These are phyloP conservation scores for Halyomorpha halys DNA, from an alignment of 1,140 invertebrate species.

Conservation along the genomic window DNA sequence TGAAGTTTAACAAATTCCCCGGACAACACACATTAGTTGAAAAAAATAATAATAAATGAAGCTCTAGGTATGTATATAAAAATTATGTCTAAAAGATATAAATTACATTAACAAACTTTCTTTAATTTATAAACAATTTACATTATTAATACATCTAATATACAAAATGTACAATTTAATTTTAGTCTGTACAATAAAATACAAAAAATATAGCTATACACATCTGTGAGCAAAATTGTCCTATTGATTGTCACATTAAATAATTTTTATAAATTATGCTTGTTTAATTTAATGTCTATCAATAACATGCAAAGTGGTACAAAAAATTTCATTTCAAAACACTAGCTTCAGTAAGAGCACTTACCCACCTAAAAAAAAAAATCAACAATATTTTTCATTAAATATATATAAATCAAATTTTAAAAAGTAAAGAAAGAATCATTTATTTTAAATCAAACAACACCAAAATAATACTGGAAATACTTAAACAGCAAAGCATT, in stretches of 20 bases:
- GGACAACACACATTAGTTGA: no score
- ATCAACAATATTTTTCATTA: slow-evolving; percentile 22
- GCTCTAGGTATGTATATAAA: no score
- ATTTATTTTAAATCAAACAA: neutral
- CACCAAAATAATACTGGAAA: neutral
- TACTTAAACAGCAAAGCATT: neutral
- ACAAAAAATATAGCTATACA: no score
- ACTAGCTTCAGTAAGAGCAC: slow-evolving; percentile 33
- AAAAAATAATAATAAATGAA: no score
- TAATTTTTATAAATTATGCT: neutral
- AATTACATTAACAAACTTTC: no score
- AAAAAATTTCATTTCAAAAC: slow-evolving; percentile 28
- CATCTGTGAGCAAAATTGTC: no score
- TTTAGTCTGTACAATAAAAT: no score
- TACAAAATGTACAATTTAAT: no score
- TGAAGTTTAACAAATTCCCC: no score
- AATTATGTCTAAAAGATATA: no score
- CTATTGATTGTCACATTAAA: neutral
- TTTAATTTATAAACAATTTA: no score
- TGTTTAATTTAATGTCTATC: slow-evolving; percentile 28
- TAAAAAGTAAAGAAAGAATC: neutral
- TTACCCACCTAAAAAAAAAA: slow-evolving; percentile 34
- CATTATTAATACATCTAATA: no score
- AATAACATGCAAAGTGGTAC: neutral
- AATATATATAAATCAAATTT: neutral